Percentiles rank a stretch among this genome's conserved stretches.
These are phyloP conservation scores for Pangasius larnaudii DNA, from an alignment of 2,797 vertebrate species.

Conservation along the genomic window DNA sequence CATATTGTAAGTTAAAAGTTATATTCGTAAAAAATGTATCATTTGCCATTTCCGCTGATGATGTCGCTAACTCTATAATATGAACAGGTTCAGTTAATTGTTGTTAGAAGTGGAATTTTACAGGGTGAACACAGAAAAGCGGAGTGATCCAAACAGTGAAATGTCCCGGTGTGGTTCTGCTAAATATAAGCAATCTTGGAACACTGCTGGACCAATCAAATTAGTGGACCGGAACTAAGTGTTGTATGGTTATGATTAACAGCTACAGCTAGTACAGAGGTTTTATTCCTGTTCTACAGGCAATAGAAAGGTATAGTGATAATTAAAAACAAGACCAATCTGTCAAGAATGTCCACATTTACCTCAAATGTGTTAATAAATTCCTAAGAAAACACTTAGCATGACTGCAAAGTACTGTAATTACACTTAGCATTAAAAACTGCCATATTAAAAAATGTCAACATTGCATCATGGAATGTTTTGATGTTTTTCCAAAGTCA, in stretches of 20 bases:
- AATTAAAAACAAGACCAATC: neutral
- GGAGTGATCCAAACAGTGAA: neutral
- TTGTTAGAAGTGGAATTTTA: neutral
- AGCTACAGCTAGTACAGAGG: neutral
- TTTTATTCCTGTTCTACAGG: neutral
- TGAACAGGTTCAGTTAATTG: neutral
- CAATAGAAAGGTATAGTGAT: neutral
- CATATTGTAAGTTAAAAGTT: neutral
- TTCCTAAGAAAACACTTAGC: neutral
- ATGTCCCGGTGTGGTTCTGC: neutral
- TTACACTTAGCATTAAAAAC: neutral
- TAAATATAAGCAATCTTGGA: neutral
- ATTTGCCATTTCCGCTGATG: neutral
- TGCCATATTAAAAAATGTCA: neutral
- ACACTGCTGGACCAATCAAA: neutral
- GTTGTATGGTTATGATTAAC: neutral
- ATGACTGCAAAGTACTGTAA: neutral
- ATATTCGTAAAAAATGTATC: neutral
- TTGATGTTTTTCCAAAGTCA: neutral
- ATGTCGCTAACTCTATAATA: neutral
- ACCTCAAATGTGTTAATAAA: conserved; percentile 1
- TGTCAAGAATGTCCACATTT: neutral
- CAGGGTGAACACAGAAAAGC: neutral
- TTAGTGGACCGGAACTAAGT: neutral
- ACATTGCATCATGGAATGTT: neutral